Evolutionary conservation across 2,888 invertebrate species (phyloP).

Genomic region (Altica lythri): DNA sequence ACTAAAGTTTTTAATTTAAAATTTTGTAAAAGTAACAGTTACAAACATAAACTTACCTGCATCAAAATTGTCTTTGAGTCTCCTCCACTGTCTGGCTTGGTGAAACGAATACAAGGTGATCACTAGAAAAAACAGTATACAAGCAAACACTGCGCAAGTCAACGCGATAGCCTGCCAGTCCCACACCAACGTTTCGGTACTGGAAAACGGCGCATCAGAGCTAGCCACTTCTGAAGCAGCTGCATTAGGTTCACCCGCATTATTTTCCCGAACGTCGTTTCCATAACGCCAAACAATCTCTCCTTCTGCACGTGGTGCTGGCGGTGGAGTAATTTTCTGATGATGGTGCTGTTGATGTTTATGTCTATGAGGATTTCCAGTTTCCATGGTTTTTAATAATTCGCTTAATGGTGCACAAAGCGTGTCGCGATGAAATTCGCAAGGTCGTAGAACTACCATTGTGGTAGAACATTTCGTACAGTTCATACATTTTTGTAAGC

Average conservation of each 20-base stretch:
- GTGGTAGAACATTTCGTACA: conserved; percentile 72
- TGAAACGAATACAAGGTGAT: conserved; percentile 77
- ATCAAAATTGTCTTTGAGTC: conserved; percentile 76
- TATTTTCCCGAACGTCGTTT: conserved; percentile 34
- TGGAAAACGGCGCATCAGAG: conserved; percentile 57
- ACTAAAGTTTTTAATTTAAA: background rate
- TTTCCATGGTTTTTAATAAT: conserved; percentile 34
- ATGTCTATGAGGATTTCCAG: conserved; percentile 40
- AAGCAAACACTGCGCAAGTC: conserved; percentile 74
- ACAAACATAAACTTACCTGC: conserved; percentile 64
- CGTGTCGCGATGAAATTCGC: conserved; percentile 76
- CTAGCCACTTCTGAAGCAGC: conserved; percentile 50
- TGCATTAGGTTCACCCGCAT: conserved; percentile 13
- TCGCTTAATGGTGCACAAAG: conserved; percentile 65
- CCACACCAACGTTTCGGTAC: conserved; percentile 62
- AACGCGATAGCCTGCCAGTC: conserved; percentile 77
- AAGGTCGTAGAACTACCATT: conserved; percentile 70
- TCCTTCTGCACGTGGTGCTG: conserved; percentile 34
- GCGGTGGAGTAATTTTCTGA: conserved; percentile 26
- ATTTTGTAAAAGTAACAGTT: background rate
- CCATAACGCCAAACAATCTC: conserved; percentile 39
- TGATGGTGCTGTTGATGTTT: conserved; percentile 41
- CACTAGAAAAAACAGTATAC: conserved; percentile 78
- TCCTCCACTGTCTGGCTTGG: conserved; percentile 79
- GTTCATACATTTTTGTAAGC: conserved; percentile 67